phyloP scores from a whole-genome alignment of 2,888 invertebrate genomes.

The Epistrophe grossulariae region DNA sequence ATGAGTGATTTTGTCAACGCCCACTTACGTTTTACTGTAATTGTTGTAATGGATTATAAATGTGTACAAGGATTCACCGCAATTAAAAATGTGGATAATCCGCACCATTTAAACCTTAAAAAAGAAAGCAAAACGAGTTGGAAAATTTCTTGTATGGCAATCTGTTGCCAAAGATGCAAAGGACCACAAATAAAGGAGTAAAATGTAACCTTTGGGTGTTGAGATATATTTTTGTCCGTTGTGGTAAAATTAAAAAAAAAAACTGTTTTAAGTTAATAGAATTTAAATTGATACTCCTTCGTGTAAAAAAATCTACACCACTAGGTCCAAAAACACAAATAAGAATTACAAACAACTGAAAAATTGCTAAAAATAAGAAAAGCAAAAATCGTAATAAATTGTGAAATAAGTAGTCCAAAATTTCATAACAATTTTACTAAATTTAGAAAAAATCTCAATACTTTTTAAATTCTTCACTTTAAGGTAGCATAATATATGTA shows the following conservation, averaged over 20 bases:
- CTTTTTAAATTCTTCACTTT: too few relatives aligned
- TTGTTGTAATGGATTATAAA: constrained; percentile 64
- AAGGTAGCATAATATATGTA: too few relatives aligned
- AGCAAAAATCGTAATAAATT: too few relatives aligned
- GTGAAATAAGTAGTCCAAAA: too few relatives aligned
- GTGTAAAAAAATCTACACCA: background rate
- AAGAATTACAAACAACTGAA: too few relatives aligned
- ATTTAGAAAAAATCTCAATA: too few relatives aligned
- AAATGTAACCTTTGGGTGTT: constrained; percentile 24
- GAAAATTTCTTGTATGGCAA: constrained; percentile 61
- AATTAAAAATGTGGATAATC: constrained; percentile 60
- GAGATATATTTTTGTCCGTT: constrained; percentile 22
- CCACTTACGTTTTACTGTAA: constrained; percentile 57
- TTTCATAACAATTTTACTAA: too few relatives aligned
- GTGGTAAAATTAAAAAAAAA: constrained; percentile 20
- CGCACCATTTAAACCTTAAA: constrained; percentile 47
- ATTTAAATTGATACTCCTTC: background rate
- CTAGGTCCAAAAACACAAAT: too few relatives aligned
- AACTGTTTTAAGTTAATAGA: background rate
- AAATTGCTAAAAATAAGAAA: too few relatives aligned
- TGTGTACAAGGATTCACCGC: constrained; percentile 56
- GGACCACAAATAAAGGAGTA: constrained; percentile 27
- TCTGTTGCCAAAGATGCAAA: constrained; percentile 52
- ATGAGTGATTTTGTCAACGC: constrained; percentile 56
- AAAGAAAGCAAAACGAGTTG: constrained; percentile 51